These are phyloP conservation scores for Anguilla obscura DNA, from an alignment of 2,797 vertebrate genomes.

Conservation along the genomic window DNA sequence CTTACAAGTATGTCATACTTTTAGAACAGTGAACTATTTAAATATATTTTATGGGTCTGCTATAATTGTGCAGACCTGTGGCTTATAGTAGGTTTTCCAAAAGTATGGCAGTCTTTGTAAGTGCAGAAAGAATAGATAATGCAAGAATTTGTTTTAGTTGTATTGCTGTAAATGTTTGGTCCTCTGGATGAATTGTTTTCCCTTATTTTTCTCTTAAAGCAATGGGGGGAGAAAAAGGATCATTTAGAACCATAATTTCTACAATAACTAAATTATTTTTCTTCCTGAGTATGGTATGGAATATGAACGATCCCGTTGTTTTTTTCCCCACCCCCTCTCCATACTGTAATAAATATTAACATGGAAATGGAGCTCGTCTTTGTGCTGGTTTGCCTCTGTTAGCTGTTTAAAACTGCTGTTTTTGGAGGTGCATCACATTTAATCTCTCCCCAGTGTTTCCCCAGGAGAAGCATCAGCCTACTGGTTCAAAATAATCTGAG, in stretches of 20 bases:
- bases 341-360: slow-evolving; percentile 41
- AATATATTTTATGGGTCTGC: slow-evolving; percentile 28
- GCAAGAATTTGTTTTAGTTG: slow-evolving; percentile 43
- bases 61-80: neutral
- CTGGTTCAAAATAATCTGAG: neutral
- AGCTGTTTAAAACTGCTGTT: neutral
- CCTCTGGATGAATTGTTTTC: slow-evolving; percentile 47
- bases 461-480: neutral
- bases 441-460: no score
- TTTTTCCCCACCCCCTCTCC: slow-evolving; percentile 1
- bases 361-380: slow-evolving; percentile 24
- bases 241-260: slow-evolving; percentile 82
- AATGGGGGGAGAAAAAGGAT: slow-evolving; percentile 63
- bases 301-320: slow-evolving; percentile 24
- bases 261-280: slow-evolving; percentile 77
- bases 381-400: slow-evolving; percentile 26
- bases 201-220: slow-evolving; percentile 49
- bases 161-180: slow-evolving; percentile 55
- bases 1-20: slow-evolving; percentile 67
- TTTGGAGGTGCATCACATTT: neutral
- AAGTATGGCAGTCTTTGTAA: slow-evolving; percentile 71
- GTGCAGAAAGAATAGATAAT: slow-evolving; percentile 64
- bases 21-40: slow-evolving; percentile 44
- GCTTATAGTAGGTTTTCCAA: slow-evolving; percentile 70
- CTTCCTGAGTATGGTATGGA: slow-evolving; percentile 43